Base-by-base conservation (phyloP, 2,113 vertebrate genomes). In the Trogon melanurus region DNA sequence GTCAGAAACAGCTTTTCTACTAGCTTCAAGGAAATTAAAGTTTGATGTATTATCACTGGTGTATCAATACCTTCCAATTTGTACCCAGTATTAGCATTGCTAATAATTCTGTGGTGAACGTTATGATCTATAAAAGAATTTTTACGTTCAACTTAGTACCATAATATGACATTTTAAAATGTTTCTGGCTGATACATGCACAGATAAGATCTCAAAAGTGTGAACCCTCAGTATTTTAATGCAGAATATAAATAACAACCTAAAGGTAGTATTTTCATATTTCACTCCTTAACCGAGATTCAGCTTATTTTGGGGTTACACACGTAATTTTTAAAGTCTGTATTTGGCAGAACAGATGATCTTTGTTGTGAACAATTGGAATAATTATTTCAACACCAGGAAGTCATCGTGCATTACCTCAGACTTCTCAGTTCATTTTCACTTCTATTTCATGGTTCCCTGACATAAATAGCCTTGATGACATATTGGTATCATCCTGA, bases 121-220 rank as follows among this genome's bases (percentile, higher is more conserved):
- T 73, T 66, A 41, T 19, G 47, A 83, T 85, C 82, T 79, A 32
- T 80, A 80, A 82, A 90, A 87, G 36, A 36, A 54, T 38, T 79
- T 87, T 94, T 83, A 83, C 44, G 80, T 90, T 88, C 51, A 56
- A 73, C n/a, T 83, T 93, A 74, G 26, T 83, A 88, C 38, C 67
- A 91, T 67, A 95, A 80, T 64, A 84, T 86, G 75, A 86, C 67
- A 88, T 91, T 84, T 91, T 8, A 36, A 95, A 91, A 91, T 72
- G 72, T 80, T 89, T 70, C 51, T 51, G 70, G 64, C 60, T 88
- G 71, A 27, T 85, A 67, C 13, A 20, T 14, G 38, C 70, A 65
- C 26, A 65, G 65, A 41, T 67, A 64, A 88, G 45, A 74, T 78
- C 72, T 79, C 5, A 4, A n/a, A 95, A 81, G 45, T 81, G 85